phyloP scores from a whole-genome alignment of 2,113 vertebrate species.

The Ovis aries region ARS-UI_Ramb_v3.0 NC_056059.1:30813501-30814000 shows the following conservation, averaged over 20 bases:
- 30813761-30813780: background rate
- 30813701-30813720: background rate
- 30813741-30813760: background rate
- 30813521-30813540: background rate
- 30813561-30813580: conserved; percentile 19
- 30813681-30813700: background rate
- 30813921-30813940: conserved; percentile 95
- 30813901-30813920: conserved; percentile 90
- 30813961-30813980: conserved; percentile 65
- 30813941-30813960: conserved; percentile 63
- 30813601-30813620: background rate
- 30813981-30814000: conserved; percentile 72
- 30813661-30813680: background rate
- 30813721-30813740: background rate
- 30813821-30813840: conserved; percentile 78
- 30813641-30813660: background rate
- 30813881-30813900: conserved; percentile 98
- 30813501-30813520: background rate
- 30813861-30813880: conserved; percentile 99
- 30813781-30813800: background rate
- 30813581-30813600: background rate
- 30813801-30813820: background rate
- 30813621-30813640: background rate
- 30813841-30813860: conserved; percentile 95
- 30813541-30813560: background rate